Conservation (phyloP, 2,113 vertebrate genomes). For the Psophia crepitans region DNA sequence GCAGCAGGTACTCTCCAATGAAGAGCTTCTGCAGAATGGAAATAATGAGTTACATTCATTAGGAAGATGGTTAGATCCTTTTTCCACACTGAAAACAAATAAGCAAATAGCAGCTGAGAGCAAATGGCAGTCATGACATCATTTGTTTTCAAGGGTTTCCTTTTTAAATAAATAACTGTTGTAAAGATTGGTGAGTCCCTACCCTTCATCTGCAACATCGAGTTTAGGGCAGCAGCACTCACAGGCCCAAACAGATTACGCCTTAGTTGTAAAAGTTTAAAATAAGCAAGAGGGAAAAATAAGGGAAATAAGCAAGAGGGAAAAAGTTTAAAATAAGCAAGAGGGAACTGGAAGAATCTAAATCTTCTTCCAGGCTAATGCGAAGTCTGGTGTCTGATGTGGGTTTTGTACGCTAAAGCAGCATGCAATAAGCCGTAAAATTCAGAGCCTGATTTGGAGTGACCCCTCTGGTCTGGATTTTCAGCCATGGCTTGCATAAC, state of each 20-base stretch:
- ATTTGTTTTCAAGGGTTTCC: background rate
- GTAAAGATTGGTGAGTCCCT: background rate
- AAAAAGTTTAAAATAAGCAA: no score
- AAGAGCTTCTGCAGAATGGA: background rate
- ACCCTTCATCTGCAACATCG: fast-evolving
- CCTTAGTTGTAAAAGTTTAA: background rate
- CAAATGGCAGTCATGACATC: background rate
- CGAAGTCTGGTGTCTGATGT: background rate
- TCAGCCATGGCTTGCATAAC: background rate
- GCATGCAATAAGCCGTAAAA: background rate
- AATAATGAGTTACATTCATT: background rate
- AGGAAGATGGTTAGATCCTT: background rate
- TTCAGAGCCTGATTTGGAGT: background rate
- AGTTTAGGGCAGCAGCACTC: background rate
- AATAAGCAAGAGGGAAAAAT: background rate
- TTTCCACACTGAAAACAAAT: background rate
- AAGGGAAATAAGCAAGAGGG: background rate
- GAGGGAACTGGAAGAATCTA: background rate
- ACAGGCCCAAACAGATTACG: background rate
- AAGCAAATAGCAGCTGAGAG: background rate
- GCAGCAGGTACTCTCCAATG: background rate
- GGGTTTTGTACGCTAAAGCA: background rate
- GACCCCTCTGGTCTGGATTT: background rate
- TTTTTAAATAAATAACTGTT: background rate
- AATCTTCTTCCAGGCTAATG: background rate